These are phyloP conservation scores for Garrulus glandarius DNA, from an alignment of 2,797 vertebrate genomes.

Conservation along the genomic window DNA sequence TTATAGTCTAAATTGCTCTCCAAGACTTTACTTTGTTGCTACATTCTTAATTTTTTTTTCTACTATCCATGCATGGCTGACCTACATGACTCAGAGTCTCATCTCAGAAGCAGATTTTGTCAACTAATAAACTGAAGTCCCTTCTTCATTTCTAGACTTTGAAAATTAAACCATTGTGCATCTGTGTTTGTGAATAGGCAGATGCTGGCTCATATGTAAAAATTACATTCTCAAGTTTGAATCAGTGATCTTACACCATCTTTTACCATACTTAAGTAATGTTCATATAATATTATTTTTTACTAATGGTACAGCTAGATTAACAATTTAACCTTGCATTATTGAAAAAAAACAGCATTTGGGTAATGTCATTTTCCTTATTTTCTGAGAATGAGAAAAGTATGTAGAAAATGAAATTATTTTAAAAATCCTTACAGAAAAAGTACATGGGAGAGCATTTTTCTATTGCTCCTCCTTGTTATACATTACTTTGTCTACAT, in stretches of 20 bases:
- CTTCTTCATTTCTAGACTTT: neutral
- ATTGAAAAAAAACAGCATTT: neutral
- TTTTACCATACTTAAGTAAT: neutral
- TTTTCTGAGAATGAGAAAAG: neutral
- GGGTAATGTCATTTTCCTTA: neutral
- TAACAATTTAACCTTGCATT: neutral
- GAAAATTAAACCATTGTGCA: neutral
- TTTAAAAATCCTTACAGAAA: neutral
- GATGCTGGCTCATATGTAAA: neutral
- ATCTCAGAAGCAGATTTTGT: neutral
- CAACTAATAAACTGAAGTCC: neutral
- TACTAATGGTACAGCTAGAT: neutral
- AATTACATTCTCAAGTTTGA: neutral
- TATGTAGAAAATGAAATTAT: neutral
- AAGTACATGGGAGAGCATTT: neutral
- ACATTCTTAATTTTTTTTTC: neutral
- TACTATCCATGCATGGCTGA: neutral
- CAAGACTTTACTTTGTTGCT: neutral
- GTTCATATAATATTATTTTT: neutral
- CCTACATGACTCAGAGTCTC: neutral
- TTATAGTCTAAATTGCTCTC: neutral
- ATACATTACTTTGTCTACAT: neutral
- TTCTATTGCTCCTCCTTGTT: neutral
- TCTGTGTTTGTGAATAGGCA: neutral
- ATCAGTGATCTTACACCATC: neutral